Percentiles rank a stretch among this genome's conserved stretches.
Evolutionary conservation across 64 coral and sea anemone species (phyloP).

Genomic region (Actinia equina): DNA sequence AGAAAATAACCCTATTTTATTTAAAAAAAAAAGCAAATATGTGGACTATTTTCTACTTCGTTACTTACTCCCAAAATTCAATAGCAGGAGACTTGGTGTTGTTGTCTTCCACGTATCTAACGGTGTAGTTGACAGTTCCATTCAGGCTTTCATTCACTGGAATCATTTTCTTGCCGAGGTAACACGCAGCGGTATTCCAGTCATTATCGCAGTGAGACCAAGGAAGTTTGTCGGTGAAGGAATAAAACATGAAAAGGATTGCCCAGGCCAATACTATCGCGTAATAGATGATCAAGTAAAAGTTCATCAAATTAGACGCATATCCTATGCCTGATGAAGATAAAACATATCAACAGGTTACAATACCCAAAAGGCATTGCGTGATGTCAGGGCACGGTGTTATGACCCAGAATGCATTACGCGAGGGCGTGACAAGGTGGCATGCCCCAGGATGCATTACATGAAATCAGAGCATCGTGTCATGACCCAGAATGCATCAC

Average conservation of each 20-base stretch:
- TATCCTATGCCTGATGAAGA: slow-evolving; percentile 65
- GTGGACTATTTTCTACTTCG: not conserved
- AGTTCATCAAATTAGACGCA: slow-evolving; percentile 59
- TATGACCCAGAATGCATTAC: too few species aligned
- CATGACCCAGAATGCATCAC: too few species aligned
- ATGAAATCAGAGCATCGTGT: too few species aligned
- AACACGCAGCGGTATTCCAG: slow-evolving; percentile 74
- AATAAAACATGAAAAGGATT: slow-evolving; percentile 75
- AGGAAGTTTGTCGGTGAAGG: slow-evolving; percentile 59
- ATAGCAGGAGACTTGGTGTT: slow-evolving; percentile 18
- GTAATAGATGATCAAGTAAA: slow-evolving; percentile 83
- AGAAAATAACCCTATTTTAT: too few species aligned
- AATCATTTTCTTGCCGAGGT: slow-evolving; percentile 20
- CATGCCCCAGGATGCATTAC: too few species aligned
- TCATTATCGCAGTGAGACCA: slow-evolving; percentile 84
- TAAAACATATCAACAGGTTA: not conserved
- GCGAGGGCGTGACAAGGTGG: too few species aligned
- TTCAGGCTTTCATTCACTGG: not conserved
- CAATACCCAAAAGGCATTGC: too few species aligned
- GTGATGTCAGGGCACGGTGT: too few species aligned
- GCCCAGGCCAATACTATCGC: slow-evolving; percentile 72
- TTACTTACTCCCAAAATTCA: slow-evolving; percentile 79
- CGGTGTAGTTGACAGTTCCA: not conserved
- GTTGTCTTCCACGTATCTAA: slow-evolving; percentile 13
- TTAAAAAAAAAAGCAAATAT: too few species aligned